Percentiles rank a stretch among this genome's conserved stretches.
Conservation (phyloP, 2,888 invertebrate genomes). For the Mylabris sibirica region DNA sequence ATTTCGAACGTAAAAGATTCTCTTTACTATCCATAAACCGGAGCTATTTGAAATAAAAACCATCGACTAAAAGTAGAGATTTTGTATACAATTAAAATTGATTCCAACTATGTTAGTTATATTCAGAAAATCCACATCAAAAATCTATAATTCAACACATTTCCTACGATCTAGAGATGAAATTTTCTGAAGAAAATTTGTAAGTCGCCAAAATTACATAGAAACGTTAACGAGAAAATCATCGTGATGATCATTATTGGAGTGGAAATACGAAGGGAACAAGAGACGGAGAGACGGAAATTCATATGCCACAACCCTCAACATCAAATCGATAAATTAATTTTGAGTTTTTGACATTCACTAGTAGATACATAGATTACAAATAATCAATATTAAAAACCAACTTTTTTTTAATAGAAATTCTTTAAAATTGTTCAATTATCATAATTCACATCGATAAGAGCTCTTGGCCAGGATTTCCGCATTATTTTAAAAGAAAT, state of each 20-base stretch:
- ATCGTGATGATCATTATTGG: background rate
- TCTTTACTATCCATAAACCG: slow-evolving; percentile 24
- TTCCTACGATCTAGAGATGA: slow-evolving; percentile 17
- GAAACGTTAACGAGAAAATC: slow-evolving; percentile 17
- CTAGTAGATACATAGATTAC: slow-evolving; percentile 12
- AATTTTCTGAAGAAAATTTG: slow-evolving; percentile 13
- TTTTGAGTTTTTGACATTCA: slow-evolving; percentile 19
- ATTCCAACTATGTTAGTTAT: background rate
- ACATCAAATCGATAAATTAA: slow-evolving; percentile 19
- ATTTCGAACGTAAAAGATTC: slow-evolving; percentile 21
- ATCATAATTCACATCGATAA: slow-evolving; percentile 27
- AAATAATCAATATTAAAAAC: background rate
- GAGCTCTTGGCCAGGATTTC: slow-evolving; percentile 12
- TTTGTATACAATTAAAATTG: slow-evolving; percentile 27
- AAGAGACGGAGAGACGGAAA: background rate
- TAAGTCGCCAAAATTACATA: slow-evolving; percentile 16
- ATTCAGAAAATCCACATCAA: background rate
- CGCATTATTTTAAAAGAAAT: slow-evolving; percentile 12
- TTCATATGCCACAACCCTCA: background rate
- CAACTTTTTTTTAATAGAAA: background rate
- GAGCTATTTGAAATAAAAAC: slow-evolving; percentile 27
- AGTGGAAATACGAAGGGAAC: background rate
- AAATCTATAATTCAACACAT: slow-evolving; percentile 36
- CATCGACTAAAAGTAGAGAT: slow-evolving; percentile 23
- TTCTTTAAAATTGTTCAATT: slow-evolving; percentile 30